These are phyloP conservation scores for Euthynnus affinis DNA, from an alignment of 2,797 vertebrate species.

Conservation along the genomic window DNA sequence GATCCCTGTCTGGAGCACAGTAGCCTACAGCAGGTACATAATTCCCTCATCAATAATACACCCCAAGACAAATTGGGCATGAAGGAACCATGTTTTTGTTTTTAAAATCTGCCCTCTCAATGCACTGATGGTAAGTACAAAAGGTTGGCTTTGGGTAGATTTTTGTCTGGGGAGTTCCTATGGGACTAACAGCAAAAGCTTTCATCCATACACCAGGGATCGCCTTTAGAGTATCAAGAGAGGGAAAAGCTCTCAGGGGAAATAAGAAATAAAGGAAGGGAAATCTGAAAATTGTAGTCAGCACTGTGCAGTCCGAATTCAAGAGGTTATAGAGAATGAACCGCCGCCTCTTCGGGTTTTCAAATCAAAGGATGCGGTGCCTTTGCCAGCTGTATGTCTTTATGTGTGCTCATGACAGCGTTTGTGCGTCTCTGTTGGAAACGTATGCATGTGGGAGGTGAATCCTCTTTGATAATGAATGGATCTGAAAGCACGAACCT, in stretches of 20 bases:
- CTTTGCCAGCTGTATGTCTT: neutral
- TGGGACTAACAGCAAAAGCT: constrained; percentile 31
- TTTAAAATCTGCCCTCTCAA: constrained; percentile 27
- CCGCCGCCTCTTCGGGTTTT: neutral
- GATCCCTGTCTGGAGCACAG: constrained; percentile 6
- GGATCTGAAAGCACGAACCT: constrained; percentile 30
- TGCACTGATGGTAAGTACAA: constrained; percentile 18
- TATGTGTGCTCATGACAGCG: neutral
- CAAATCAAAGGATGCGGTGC: neutral
- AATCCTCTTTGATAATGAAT: constrained; percentile 19
- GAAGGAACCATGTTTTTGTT: constrained; percentile 13
- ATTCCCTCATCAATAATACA: constrained; percentile 14
- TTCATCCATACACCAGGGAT: constrained; percentile 36
- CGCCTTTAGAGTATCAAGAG: constrained; percentile 15
- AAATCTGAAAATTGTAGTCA: neutral
- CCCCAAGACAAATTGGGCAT: neutral
- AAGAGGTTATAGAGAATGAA: constrained; percentile 19
- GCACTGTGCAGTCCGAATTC: neutral
- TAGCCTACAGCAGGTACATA: constrained; percentile 9
- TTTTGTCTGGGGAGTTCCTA: neutral
- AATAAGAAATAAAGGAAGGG: neutral
- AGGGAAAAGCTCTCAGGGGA: constrained; percentile 32
- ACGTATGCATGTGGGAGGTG: constrained; percentile 8
- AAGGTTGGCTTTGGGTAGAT: constrained; percentile 30
- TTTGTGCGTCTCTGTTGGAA: neutral